These are phyloP conservation scores for Idris sp. DNA, from an alignment of 1,140 invertebrate species.

Conservation along the genomic window DNA sequence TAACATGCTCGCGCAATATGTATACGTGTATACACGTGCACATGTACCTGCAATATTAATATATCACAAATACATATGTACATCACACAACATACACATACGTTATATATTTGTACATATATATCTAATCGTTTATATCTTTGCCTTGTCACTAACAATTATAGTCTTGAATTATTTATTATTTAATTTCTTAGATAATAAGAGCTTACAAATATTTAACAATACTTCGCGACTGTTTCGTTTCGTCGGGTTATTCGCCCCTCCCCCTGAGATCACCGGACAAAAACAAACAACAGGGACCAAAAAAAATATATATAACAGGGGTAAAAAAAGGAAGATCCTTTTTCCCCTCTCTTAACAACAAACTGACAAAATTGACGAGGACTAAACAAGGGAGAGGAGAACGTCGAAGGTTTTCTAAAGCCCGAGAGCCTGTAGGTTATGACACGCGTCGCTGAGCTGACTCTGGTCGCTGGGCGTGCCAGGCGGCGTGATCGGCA, in stretches of 20 bases:
- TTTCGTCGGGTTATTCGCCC: conserved; percentile 31
- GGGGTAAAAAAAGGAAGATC: conserved; percentile 23
- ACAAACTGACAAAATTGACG: too few relatives aligned
- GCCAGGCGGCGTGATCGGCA: conserved; percentile 72
- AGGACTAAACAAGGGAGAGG: conserved; percentile 7
- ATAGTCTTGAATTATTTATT: conserved; percentile 60
- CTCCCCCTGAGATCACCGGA: conserved; percentile 48
- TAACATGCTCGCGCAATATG: conserved; percentile 35
- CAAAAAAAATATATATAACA: conserved; percentile 15
- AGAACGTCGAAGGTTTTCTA: conserved; percentile 48
- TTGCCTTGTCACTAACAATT: conserved; percentile 61
- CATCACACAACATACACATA: conserved; percentile 42
- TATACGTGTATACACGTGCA: conserved; percentile 12
- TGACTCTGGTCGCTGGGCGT: conserved; percentile 71
- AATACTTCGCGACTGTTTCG: conserved; percentile 61
- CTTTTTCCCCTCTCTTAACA: too few relatives aligned
- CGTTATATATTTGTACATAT: conserved; percentile 2
- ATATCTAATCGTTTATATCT: conserved; percentile 37
- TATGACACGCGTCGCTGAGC: conserved; percentile 74
- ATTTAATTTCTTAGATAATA: conserved; percentile 57
- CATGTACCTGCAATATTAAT: neutral
- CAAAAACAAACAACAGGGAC: too few relatives aligned
- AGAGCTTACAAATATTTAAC: conserved; percentile 68
- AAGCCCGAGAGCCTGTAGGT: conserved; percentile 73
- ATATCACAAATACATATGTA: conserved; percentile 12